Conservation (phyloP, 2,113 vertebrate species). For the Tachycineta bicolor region DNA sequence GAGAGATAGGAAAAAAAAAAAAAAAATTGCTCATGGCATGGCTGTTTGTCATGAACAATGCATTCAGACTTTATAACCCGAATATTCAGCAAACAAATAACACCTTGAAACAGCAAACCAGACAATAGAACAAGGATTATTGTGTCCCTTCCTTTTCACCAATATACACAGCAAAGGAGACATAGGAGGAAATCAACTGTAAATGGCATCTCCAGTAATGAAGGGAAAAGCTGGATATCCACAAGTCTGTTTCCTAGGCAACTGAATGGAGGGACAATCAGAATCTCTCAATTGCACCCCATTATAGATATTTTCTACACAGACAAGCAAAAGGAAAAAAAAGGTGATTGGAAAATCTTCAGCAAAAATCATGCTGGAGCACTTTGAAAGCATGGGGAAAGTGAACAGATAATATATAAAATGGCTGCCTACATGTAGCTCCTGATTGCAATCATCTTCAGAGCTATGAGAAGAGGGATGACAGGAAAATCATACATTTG, state of each 20-base stretch:
- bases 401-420: background rate
- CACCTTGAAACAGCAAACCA: conserved; percentile 24
- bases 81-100: conserved; percentile 20
- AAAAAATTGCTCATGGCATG: background rate
- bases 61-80: conserved; percentile 1
- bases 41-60: background rate
- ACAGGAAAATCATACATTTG: background rate
- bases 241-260: conserved; percentile 77
- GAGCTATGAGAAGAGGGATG: background rate
- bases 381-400: conserved; percentile 12
- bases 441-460: conserved; percentile 13
- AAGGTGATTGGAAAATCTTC: conserved; percentile 23
- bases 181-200: conserved; percentile 54
- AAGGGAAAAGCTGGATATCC: conserved; percentile 68
- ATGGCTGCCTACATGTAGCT: background rate
- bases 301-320: conserved; percentile 57
- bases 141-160: conserved; percentile 44
- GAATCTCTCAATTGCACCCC: conserved; percentile 52
- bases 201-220: conserved; percentile 71
- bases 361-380: background rate
- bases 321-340: conserved; percentile 37
- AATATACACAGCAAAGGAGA: conserved; percentile 25
- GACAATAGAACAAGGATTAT: conserved; percentile 20
- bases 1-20: no score
- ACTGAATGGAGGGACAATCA: conserved; percentile 68